Evolutionary conservation across 2,888 invertebrate species (phyloP), one percentile per base, ranked within the genome.

Genomic region (Lampropteryx suffumata): DNA sequence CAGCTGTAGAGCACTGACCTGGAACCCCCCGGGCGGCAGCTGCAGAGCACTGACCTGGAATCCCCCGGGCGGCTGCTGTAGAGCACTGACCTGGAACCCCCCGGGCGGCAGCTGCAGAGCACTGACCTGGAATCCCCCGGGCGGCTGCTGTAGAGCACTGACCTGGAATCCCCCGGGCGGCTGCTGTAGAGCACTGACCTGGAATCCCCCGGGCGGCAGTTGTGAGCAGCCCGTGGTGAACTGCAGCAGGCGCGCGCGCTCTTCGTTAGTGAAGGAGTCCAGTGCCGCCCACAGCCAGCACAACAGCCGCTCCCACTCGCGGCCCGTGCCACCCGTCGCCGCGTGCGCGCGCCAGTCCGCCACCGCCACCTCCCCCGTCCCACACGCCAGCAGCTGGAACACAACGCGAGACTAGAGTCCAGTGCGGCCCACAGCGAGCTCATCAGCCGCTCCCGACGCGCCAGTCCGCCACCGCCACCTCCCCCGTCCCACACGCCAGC

Each of bases 221-320:
- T 98, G 97, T 29, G 97, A 95, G 82, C 97, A 97, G 50, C 98
- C 98, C 0, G 98, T 98, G 29, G 97, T 96, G 82, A 98, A 98
- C 89, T 98, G 98, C 69, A 97, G 90, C 67, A 98, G 91, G 29
- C 98, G 90, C 1, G 98, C 98, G 93, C 98, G 96, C 91, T 98
- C 98, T 77, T 97, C 83, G 94, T 95, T 51, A 95, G 71, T 96
- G 79, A 98, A 97, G 84, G 96, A 96, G 61, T 95, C 94, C 28
- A 97, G 94, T 13, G 96, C 95, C 2, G 76, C 71, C 77, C 77
- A 77, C 63, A 77, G 65, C 77, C 77, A 77, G 28, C 14, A 95
- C 52, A 98, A 91, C 44, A 97, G 94, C 57, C 96, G 93, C 51
- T 95, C 92, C 86, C 97, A 97, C 71, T 96, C 96, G 7, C 95